Evolutionary conservation across 1,140 invertebrate species (phyloP).

Genomic region (Nautilus pompilius): DNA sequence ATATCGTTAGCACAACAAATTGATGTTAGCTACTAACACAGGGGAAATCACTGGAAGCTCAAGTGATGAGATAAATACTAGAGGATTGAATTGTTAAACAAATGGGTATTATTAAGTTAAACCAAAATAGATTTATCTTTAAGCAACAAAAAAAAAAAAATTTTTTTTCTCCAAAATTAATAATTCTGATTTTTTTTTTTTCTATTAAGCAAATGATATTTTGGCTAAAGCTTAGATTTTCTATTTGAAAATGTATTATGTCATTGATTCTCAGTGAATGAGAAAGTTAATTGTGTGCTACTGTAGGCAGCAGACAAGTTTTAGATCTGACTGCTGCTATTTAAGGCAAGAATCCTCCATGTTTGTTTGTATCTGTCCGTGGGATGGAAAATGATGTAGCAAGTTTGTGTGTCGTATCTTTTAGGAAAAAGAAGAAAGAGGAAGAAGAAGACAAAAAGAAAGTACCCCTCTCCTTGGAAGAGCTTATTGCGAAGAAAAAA

Average conservation of each 20-base stretch:
- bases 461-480: slow-evolving; percentile 87
- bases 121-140: too few relatives aligned
- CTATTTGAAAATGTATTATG: background rate
- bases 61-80: too few relatives aligned
- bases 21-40: too few relatives aligned
- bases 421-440: slow-evolving; percentile 56
- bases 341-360: background rate
- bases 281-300: background rate
- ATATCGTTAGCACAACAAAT: too few relatives aligned
- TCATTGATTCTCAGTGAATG: background rate
- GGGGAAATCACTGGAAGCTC: too few relatives aligned
- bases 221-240: background rate
- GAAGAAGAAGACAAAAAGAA: slow-evolving; percentile 62
- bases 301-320: background rate
- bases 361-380: background rate
- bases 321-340: background rate
- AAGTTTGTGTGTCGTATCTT: background rate
- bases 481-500: slow-evolving; percentile 93
- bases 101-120: background rate
- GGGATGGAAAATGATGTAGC: slow-evolving; percentile 1
- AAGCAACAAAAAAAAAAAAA: too few relatives aligned
- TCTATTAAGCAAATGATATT: background rate
- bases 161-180: background rate
- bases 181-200: background rate
- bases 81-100: slow-evolving; percentile 3